Evolutionary conservation across 2,797 vertebrate species (phyloP), one percentile per base, ranked within the genome.

Genomic region (Clarias platycephalus): DNA sequence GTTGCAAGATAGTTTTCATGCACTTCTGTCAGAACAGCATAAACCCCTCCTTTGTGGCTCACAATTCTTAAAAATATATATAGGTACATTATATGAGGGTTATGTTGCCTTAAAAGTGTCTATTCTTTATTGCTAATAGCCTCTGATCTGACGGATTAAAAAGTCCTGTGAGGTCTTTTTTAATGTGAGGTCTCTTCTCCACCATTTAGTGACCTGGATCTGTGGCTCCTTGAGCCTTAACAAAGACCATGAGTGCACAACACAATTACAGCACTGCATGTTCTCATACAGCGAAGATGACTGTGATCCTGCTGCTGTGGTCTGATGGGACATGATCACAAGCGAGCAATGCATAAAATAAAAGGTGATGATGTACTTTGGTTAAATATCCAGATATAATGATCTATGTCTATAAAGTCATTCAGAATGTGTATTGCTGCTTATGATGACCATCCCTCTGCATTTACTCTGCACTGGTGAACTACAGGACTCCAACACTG

Each of bases 381-480:
- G 26, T 22, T 64, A 49, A 66, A 28, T 6, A 49, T 22, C 4
- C n/a, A 64, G 16, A 64, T 53, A 3, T 80, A 64, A 28, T 26
- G 16, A 26, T 1, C 34, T 9, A 60, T 26, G 37, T 49, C 37
- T 64, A 28, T 49, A 53, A 64, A 80, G 37, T 22, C 37, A 53
- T 28, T 2, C 60, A 80, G 37, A 64, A 26, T 4, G 77, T 63
- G 26, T 24, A 26, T 22, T 34, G 24, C 15, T 49, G 31, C 12
- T 60, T 57, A 26, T 4, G 10, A 24, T 81, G 68, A 80, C 49
- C 28, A 26, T 57, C 15, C 70, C 18, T 67, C 49, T 67, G 67
- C 63, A 85, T 66, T 44, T 71, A n/a, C 20, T 64, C 81, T 75
- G 71, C 60, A 58, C 84, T 24, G 58, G 22, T 22, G 72, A 85